Evolutionary conservation across 2,888 invertebrate species (phyloP), one percentile per base, ranked within the genome.

Genomic region (Adelognathus sp.): DNA sequence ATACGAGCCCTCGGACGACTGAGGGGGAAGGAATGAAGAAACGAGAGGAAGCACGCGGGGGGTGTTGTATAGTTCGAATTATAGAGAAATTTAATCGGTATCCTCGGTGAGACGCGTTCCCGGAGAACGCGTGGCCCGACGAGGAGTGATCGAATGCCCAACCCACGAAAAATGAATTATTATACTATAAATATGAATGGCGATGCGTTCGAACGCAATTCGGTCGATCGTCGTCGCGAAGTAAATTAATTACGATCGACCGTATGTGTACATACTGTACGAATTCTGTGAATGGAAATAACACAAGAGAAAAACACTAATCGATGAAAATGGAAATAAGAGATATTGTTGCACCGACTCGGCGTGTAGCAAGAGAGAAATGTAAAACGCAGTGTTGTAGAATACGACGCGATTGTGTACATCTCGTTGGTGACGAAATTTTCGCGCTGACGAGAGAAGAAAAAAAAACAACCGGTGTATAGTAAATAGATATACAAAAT

Each of bases 181-280:
- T 58, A 44, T 16, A 64, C 39, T 27, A 33, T n/a, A 64, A 67
- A 50, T 31, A 29, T 29, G 9, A 64, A 75, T 21, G 31, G 63
- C 41, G 41, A 60, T 39, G 54, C 41, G 39, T 60, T 54, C 29
- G n/a, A 46, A 56, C 46, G 44, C 54, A 56, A 81, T 73, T 74
- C 63, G 73, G 24, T 64, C 60, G 14, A 46, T 54, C 29, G 44
- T 78, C 73, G 66, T 74, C 29, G 63, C 50, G 18, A 24, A 11
- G 50, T 9, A 11, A 29, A 56, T 41, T 31, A 67, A 69, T 64
- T 33, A 69, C 54, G 50, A 76, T 80, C 56, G 66, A 52, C 60
- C 61, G 74, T 46, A 64, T n/a, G n/a, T 81, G 80, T 82, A 79
- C 58, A 79, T 81, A 75, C 63, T 46, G 27, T 63, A 82, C 70